Evolutionary conservation across 2,888 invertebrate species (phyloP), one percentile per base, ranked within the genome.

Genomic region (Ormia ochracea): DNA sequence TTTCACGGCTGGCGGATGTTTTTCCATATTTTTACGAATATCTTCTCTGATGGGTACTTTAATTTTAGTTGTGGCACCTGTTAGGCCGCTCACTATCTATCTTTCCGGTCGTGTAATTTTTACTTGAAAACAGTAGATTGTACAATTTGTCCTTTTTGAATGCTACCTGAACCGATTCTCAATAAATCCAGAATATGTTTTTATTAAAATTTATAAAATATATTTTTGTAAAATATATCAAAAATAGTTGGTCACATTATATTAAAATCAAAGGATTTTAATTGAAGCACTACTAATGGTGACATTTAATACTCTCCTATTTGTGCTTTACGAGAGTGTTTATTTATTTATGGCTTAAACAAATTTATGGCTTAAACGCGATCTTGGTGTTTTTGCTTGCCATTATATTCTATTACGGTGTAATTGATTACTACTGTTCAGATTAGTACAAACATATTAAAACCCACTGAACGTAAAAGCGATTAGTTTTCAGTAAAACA

Each of bases 261-360:
- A 0, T 19, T 4, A 1, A 45, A 43, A 41, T 21, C 23, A n/a
- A 26, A 12, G 10, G 14, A 38, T 21, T 3, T 54, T 33, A 54
- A 23, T 52, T 52, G 33, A 10, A 33, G n/a, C 33, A 19, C 54
- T 17, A 23, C 33, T 63, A 73, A 63, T 63, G 43, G 61, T 72
- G 63, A 63, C 63, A 73, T 63, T 63, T 73, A 54, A 54, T 61
- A 26, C 36, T 26, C 36, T 45, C 54, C 33, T 54, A 63, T 63
- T 63, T 54, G n/a, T 63, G 33, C 36, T 73, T 63, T 54, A 54
- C 52, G 43, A 45, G 54, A 52, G 43, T 63, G 61, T 59, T 52
- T 72, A 72, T 73, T 54, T 31, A 68, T 78, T 73, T 61, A 73
- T 78, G 72, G 61, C 19, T 66, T 31, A 73, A 56, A 63, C 73